These are phyloP conservation scores for Cyprinus carpio DNA, from an alignment of 2,113 vertebrate species.

Conservation along the genomic window DNA sequence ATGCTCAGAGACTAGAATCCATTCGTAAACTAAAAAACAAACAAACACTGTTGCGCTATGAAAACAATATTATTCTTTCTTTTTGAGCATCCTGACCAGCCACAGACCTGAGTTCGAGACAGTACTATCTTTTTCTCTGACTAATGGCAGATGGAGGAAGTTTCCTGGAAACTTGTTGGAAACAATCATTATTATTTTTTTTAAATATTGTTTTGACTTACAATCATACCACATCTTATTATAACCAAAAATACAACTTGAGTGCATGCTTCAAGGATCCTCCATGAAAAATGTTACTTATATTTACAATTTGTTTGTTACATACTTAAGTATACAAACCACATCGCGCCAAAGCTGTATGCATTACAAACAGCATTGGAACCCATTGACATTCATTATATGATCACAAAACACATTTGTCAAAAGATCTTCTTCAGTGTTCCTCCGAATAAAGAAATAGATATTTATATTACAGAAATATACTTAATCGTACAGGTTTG, in stretches of 20 bases:
- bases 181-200: not conserved
- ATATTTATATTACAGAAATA: not conserved
- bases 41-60: not conserved
- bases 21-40: not conserved
- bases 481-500: not conserved
- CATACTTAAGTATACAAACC: too few relatives aligned
- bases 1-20: not conserved
- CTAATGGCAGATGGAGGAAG: not conserved
- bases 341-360: not conserved
- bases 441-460: not conserved
- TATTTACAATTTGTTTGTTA: too few relatives aligned
- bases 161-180: not conserved
- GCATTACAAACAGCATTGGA: not conserved
- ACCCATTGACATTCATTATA: too few relatives aligned
- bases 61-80: not conserved
- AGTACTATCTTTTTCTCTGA: not conserved
- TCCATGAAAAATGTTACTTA: too few relatives aligned
- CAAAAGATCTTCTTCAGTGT: not conserved
- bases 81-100: not conserved
- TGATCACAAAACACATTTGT: too few relatives aligned
- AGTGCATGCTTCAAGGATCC: too few relatives aligned
- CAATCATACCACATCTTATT: too few relatives aligned
- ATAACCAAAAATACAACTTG: too few relatives aligned
- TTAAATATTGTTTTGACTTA: too few relatives aligned
- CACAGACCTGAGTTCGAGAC: not conserved